These are phyloP conservation scores for Antitype chi DNA, from an alignment of 2,888 invertebrate genomes.

Conservation along the genomic window DNA sequence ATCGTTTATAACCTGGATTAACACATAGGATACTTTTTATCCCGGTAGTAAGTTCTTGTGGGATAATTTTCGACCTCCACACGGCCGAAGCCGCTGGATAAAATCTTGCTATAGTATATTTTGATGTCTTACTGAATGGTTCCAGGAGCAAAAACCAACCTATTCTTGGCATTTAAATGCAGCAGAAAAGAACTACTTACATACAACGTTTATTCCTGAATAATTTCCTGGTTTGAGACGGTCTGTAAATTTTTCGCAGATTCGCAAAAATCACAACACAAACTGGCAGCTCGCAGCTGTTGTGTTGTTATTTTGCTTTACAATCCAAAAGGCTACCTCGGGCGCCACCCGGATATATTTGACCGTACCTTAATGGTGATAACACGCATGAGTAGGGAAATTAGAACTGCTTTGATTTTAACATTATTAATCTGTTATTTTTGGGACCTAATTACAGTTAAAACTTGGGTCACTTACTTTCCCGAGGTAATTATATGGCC, in stretches of 20 bases:
- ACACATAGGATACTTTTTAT: too few species aligned
- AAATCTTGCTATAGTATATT: neutral
- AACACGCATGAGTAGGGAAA: neutral
- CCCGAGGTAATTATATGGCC: neutral
- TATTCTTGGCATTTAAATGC: constrained; percentile 8
- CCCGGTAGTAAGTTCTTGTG: too few species aligned
- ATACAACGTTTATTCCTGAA: constrained; percentile 9
- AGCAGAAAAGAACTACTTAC: neutral
- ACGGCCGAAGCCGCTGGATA: too few species aligned
- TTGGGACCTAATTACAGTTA: neutral
- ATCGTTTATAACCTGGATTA: too few species aligned
- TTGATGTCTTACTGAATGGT: neutral
- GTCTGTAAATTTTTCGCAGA: constrained; percentile 53
- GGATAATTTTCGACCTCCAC: too few species aligned
- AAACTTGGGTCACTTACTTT: constrained; percentile 1
- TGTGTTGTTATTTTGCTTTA: constrained; percentile 57
- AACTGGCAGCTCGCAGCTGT: constrained; percentile 36
- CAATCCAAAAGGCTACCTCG: constrained; percentile 32
- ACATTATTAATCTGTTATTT: constrained; percentile 7
- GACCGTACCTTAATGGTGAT: constrained; percentile 19
- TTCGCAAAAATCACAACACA: constrained; percentile 55
- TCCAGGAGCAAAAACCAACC: neutral
- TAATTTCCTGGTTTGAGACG: constrained; percentile 19
- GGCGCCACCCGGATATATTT: constrained; percentile 29
- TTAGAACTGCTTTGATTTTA: constrained; percentile 26